Evolutionary conservation across 2,888 invertebrate genomes (phyloP).

Genomic region (Drosophila histrio): DNA sequence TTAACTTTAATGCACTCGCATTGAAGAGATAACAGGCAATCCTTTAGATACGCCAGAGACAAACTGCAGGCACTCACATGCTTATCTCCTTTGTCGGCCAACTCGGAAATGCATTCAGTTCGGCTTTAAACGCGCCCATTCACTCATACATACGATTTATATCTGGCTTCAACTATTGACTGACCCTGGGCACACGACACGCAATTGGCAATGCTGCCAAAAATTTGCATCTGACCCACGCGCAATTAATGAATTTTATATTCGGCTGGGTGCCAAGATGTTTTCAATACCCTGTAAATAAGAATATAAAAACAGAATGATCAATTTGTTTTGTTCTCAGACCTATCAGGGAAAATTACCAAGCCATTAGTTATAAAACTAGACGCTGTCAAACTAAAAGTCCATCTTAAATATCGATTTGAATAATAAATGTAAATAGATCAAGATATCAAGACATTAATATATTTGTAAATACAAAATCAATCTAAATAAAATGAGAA

Average conservation of each 20-base stretch:
- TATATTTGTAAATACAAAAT: too few relatives aligned
- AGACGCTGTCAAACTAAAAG: too few relatives aligned
- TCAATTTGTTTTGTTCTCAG: too few relatives aligned
- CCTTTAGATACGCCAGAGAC: slow-evolving; percentile 8
- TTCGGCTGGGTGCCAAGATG: slow-evolving; percentile 56
- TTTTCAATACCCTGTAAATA: slow-evolving; percentile 22
- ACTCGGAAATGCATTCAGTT: slow-evolving; percentile 22
- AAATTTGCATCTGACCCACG: slow-evolving; percentile 55
- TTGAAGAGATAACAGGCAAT: slow-evolving; percentile 41
- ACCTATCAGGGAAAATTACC: too few relatives aligned
- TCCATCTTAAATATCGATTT: too few relatives aligned
- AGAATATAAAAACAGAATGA: not conserved
- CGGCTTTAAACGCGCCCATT: slow-evolving; percentile 1
- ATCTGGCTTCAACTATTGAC: slow-evolving; percentile 4
- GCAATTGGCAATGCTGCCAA: slow-evolving; percentile 60
- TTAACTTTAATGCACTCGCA: slow-evolving; percentile 66
- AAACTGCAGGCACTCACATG: slow-evolving; percentile 18
- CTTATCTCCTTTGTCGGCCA: slow-evolving; percentile 39
- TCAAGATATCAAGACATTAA: too few relatives aligned
- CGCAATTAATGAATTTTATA: slow-evolving; percentile 63
- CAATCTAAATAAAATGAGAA: too few relatives aligned
- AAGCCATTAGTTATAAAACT: too few relatives aligned
- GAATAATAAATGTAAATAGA: too few relatives aligned
- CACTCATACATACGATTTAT: not conserved
- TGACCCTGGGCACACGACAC: slow-evolving; percentile 48